phyloP scores from a whole-genome alignment of 2,888 invertebrate species.

The Tachystola acroxantha region DNA sequence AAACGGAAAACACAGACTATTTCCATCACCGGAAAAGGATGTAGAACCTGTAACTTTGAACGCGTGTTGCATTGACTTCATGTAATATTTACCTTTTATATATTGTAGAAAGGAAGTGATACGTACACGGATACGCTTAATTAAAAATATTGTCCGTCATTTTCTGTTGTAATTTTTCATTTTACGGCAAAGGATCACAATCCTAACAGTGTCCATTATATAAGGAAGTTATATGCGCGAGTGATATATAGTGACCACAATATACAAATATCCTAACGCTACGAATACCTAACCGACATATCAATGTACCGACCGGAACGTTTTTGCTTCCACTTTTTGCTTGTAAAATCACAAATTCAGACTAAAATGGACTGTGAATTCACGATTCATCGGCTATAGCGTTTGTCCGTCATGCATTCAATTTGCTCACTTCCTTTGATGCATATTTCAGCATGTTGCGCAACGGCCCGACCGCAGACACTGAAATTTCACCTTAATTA shows the following conservation, averaged over 20 bases:
- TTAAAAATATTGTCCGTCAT: too few relatives aligned
- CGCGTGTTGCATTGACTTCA: conserved; percentile 23
- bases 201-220: too few relatives aligned
- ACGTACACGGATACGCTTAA: too few relatives aligned
- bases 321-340: too few relatives aligned
- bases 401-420: conserved; percentile 39
- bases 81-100: conserved; percentile 3
- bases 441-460: conserved; percentile 50
- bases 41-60: conserved; percentile 35
- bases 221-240: too few relatives aligned
- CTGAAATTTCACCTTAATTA: conserved; percentile 41
- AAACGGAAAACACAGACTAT: conserved; percentile 25
- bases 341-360: conserved; percentile 10
- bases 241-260: too few relatives aligned
- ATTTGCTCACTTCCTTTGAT: conserved; percentile 47
- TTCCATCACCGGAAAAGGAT: conserved; percentile 33
- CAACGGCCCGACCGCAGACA: conserved; percentile 14
- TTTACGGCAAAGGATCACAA: too few relatives aligned
- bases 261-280: too few relatives aligned
- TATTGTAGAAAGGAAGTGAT: neutral
- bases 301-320: too few relatives aligned
- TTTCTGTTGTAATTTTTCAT: too few relatives aligned
- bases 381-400: conserved; percentile 32
- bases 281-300: too few relatives aligned
- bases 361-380: conserved; percentile 16